phyloP scores from a whole-genome alignment of 2,113 vertebrate genomes.

The Macrotis lagotis region DNA sequence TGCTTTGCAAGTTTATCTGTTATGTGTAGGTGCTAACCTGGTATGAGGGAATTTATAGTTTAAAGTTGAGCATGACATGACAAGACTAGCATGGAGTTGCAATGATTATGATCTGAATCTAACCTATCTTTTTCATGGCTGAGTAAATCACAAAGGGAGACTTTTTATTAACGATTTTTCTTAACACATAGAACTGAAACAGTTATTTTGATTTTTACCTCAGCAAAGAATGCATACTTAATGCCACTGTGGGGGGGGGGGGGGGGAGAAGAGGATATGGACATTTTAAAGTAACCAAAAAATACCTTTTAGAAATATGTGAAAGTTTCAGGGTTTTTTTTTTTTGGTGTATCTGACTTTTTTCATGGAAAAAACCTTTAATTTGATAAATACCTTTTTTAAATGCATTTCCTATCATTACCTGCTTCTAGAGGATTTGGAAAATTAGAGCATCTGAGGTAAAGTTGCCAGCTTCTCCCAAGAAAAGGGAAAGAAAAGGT shows the following conservation, averaged over 20 bases:
- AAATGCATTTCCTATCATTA: neutral
- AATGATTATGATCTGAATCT: neutral
- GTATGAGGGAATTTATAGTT: neutral
- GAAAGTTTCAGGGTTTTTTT: neutral
- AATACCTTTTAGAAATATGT: slow-evolving; percentile 21
- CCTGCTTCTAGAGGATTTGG: neutral
- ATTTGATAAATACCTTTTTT: neutral
- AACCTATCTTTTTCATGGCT: neutral
- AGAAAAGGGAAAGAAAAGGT: neutral
- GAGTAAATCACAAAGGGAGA: neutral
- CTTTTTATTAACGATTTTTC: neutral
- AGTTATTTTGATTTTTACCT: neutral
- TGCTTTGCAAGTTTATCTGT: slow-evolving; percentile 17
- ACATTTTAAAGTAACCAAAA: slow-evolving; percentile 8
- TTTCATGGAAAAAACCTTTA: neutral
- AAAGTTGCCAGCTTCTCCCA: neutral
- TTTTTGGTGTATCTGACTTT: neutral
- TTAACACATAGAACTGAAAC: neutral
- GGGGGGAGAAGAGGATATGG: neutral
- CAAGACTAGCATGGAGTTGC: neutral
- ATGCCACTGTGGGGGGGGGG: too few species aligned
- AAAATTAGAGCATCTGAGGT: neutral
- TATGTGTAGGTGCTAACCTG: slow-evolving; percentile 30
- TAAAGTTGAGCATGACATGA: neutral
- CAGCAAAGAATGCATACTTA: neutral